A percentile compares a stretch with the other conserved stretches of the same genome.
phyloP scores from a whole-genome alignment of 2,888 invertebrate species.

The Ditula angustiorana region DNA sequence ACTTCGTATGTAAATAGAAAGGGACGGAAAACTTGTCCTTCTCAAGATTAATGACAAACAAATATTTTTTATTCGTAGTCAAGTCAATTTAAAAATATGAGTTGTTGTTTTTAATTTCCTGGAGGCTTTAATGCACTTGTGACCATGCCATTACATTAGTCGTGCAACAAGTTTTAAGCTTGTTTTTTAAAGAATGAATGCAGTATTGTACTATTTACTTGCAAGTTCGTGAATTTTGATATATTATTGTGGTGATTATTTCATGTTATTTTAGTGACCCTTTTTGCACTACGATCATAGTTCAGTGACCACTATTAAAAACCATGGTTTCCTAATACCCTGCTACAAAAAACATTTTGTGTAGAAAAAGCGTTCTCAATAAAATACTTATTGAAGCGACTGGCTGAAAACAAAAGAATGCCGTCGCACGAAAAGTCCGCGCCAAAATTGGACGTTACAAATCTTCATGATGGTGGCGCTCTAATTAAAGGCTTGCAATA shows the following conservation, averaged over 20 bases:
- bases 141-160: too few species aligned
- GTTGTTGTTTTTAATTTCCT: too few species aligned
- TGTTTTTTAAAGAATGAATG: not conserved
- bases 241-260: not conserved
- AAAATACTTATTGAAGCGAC: not conserved
- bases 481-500: slow-evolving; percentile 81
- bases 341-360: too few species aligned
- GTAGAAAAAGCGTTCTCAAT: not conserved
- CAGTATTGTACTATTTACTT: too few species aligned
- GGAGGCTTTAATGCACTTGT: too few species aligned
- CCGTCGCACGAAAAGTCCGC: slow-evolving; percentile 52
- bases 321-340: too few species aligned
- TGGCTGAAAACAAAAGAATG: slow-evolving; percentile 9
- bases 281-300: not conserved
- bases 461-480: slow-evolving; percentile 74
- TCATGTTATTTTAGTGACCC: not conserved
- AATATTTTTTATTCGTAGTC: too few species aligned
- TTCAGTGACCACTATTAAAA: too few species aligned
- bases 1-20: too few species aligned
- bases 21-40: too few species aligned
- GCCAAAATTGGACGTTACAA: slow-evolving; percentile 77
- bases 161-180: not conserved
- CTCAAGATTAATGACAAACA: too few species aligned
- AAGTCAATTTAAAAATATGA: too few species aligned
- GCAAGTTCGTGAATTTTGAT: not conserved